phyloP scores from a whole-genome alignment of 2,113 vertebrate species.

The Orcinus orca region DNA sequence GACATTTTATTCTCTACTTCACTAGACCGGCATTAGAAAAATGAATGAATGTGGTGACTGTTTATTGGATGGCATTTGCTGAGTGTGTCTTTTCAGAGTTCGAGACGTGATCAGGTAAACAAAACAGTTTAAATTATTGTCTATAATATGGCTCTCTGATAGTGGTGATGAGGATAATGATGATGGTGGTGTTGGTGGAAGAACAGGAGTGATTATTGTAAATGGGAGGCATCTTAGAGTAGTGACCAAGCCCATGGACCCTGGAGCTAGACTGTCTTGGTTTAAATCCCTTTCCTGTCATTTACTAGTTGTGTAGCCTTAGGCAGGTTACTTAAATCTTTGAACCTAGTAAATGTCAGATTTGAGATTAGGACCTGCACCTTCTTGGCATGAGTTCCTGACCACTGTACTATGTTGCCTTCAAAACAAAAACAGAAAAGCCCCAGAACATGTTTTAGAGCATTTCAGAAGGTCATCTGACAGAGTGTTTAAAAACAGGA shows the following conservation, averaged over 20 bases:
- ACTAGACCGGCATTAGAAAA: not conserved
- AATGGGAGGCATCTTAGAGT: not conserved
- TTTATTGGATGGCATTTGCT: constrained; percentile 4
- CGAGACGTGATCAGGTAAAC: not conserved
- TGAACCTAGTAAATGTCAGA: not conserved
- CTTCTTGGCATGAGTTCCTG: not conserved
- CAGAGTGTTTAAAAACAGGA: not conserved
- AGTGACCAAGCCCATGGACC: not conserved
- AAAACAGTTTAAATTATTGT: not conserved
- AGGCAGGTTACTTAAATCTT: not conserved
- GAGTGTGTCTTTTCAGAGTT: not conserved
- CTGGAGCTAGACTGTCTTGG: not conserved
- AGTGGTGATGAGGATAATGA: not conserved
- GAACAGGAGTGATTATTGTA: not conserved
- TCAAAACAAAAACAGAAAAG: not conserved
- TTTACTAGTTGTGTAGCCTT: not conserved
- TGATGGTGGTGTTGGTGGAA: no score
- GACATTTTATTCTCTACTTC: constrained; percentile 22
- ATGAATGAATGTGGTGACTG: not conserved
- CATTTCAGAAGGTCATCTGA: not conserved
- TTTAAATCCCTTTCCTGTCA: not conserved
- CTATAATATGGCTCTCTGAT: not conserved
- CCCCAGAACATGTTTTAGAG: not conserved
- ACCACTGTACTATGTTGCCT: not conserved
- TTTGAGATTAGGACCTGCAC: not conserved